A percentile compares a stretch with the other conserved stretches of the same genome.
phyloP scores from a whole-genome alignment of 2,797 vertebrate genomes.

The Gymnothorax reevesii region DNA sequence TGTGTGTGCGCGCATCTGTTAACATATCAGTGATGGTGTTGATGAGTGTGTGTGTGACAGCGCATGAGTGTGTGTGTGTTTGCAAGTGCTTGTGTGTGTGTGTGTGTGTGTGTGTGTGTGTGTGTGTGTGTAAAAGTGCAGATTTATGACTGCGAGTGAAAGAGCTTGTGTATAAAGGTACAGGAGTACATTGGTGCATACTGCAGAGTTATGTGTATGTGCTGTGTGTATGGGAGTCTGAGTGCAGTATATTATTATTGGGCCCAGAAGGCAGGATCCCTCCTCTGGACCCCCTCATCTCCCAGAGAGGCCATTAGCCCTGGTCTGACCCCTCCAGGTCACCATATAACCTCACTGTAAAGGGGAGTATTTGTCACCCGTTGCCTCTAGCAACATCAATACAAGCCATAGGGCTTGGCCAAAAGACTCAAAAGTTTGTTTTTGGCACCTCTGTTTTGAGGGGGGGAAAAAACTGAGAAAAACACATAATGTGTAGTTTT shows the following conservation, averaged over 20 bases:
- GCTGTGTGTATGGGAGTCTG: neutral
- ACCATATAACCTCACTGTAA: neutral
- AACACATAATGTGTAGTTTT: too few species aligned
- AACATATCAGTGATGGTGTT: too few species aligned
- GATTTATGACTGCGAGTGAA: neutral
- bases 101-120: neutral
- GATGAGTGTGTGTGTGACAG: too few species aligned
- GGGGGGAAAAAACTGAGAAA: too few species aligned
- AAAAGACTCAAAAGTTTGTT: neutral
- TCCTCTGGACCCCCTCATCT: neutral
- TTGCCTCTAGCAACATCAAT: neutral
- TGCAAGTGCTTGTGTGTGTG: neutral
- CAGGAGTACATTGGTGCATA: too few species aligned
- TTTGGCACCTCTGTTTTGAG: neutral
- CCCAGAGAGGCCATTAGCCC: neutral
- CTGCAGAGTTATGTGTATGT: neutral
- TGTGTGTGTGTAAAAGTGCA: neutral
- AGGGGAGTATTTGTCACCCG: neutral
- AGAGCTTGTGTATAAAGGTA: too few species aligned
- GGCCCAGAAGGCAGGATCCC: neutral
- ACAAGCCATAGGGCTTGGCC: neutral
- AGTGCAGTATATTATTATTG: neutral
- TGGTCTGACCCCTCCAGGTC: neutral
- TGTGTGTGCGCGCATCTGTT: too few species aligned
- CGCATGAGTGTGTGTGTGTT: neutral